Conservation (phyloP, 2,797 vertebrate species). For the Erithacus rubecula region DNA sequence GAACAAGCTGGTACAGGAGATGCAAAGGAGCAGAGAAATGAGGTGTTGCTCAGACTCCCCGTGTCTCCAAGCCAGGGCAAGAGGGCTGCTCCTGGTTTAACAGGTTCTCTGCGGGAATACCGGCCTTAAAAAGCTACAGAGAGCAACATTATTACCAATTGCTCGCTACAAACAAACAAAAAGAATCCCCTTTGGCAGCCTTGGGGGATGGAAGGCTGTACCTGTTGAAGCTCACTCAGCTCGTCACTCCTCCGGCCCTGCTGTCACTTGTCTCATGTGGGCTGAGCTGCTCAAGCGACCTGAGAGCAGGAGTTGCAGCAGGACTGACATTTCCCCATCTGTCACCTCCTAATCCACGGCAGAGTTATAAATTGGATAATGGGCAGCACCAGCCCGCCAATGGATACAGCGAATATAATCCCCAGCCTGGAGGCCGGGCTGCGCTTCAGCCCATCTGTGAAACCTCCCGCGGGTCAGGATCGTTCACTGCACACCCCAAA, state of each 20-base stretch:
- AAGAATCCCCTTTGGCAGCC: neutral
- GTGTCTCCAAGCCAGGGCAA: neutral
- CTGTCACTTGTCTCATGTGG: neutral
- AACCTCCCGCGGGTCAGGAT: neutral
- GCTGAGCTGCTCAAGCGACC: slow-evolving; percentile 20
- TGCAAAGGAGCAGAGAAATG: neutral
- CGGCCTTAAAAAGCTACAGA: neutral
- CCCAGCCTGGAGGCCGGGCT: neutral
- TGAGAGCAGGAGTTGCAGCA: neutral
- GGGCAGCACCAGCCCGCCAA: neutral
- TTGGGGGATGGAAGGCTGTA: neutral
- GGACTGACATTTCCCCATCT: slow-evolving; percentile 8
- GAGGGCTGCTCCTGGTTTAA: neutral
- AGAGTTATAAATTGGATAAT: neutral
- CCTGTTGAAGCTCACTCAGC: neutral
- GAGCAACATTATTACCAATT: neutral
- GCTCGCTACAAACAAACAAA: neutral
- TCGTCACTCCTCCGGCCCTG: neutral
- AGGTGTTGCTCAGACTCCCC: fast-evolving
- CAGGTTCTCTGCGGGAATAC: neutral
- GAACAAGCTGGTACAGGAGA: neutral
- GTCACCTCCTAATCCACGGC: slow-evolving; percentile 35
- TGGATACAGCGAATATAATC: neutral
- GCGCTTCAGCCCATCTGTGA: neutral
- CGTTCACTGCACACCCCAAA: neutral